These are phyloP conservation scores for Germaria angustata DNA, from an alignment of 2,888 invertebrate species.

Conservation along the genomic window DNA sequence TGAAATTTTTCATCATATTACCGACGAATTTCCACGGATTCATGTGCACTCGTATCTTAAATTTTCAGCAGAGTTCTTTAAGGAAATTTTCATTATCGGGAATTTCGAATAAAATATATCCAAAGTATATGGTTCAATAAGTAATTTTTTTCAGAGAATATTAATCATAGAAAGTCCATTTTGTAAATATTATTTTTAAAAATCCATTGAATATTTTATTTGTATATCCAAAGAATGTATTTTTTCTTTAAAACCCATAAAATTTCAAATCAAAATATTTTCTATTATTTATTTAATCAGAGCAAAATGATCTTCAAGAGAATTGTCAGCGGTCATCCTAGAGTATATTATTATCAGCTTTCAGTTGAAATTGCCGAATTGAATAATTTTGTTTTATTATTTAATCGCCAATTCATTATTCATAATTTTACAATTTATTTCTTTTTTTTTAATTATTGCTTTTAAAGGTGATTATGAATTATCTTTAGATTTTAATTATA, in stretches of 20 bases:
- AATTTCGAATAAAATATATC: too few relatives aligned
- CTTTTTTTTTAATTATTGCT: neutral
- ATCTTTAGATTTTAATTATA: slow-evolving; percentile 14
- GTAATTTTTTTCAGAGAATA: too few relatives aligned
- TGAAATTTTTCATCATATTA: too few relatives aligned
- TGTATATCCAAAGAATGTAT: too few relatives aligned
- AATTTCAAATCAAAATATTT: neutral
- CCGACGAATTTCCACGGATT: too few relatives aligned
- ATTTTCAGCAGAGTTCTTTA: too few relatives aligned
- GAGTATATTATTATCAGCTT: neutral
- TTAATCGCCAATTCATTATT: slow-evolving; percentile 1
- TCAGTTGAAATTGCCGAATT: neutral
- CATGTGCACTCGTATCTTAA: too few relatives aligned
- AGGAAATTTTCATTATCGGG: too few relatives aligned
- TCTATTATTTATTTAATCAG: neutral
- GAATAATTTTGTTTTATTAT: slow-evolving; percentile 1
- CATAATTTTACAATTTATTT: neutral
- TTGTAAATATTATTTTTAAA: too few relatives aligned
- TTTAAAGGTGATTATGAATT: neutral
- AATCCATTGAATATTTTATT: too few relatives aligned
- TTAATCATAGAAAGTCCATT: neutral
- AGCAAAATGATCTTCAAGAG: neutral
- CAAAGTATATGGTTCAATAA: too few relatives aligned
- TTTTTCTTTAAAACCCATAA: too few relatives aligned
- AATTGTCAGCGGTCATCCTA: neutral